Base-by-base conservation (phyloP, 2,888 invertebrate species). In the Lydus trimaculatus region DNA sequence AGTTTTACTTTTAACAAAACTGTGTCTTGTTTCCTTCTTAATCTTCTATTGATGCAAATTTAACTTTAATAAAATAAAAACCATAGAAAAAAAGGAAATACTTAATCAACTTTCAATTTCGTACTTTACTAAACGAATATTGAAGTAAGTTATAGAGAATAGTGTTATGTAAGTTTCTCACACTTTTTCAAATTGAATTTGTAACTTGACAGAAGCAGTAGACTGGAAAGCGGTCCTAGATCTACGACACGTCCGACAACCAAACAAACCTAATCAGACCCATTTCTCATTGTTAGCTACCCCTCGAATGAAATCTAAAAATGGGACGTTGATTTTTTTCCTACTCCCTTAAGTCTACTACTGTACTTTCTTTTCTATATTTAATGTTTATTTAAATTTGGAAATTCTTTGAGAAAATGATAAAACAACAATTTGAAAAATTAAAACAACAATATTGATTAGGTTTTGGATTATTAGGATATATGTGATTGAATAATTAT, bases 101-200 rank as follows among this genome's bases (percentile, higher is more conserved):
- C 39, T n/a, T n/a, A 48, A 13, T 8, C 52, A 52, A 23, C 52
- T 23, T 20, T 52, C 52, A 17, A 52, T 52, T 52, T 52, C 52
- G 23, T 0, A 52, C 2, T 52, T 7, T 25, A 25, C 56, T 56
- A 56, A 56, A 23, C 25, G 56, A 56, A 56, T 56, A 56, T 56
- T 25, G 3, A 20, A 48, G 20, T 48, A 5, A 11, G 11, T 9
- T 52, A 9, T 70, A 64, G 72, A 70, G 63, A 72, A 75, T 74
- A 71, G 71, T 66, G 75, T 77, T 77, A 73, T 70, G 73, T 75
- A 75, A 77, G 75, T 76, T 72, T 74, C 75, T 77, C 79, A 77
- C 79, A 78, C 76, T 77, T 76, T 72, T 70, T 71, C 69, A 79
- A 80, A 80, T 80, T 78, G 75, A 79, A 79, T 79, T 78, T 78